These are phyloP conservation scores for Agonopterix arenella DNA, from an alignment of 2,888 invertebrate genomes.

Conservation along the genomic window DNA sequence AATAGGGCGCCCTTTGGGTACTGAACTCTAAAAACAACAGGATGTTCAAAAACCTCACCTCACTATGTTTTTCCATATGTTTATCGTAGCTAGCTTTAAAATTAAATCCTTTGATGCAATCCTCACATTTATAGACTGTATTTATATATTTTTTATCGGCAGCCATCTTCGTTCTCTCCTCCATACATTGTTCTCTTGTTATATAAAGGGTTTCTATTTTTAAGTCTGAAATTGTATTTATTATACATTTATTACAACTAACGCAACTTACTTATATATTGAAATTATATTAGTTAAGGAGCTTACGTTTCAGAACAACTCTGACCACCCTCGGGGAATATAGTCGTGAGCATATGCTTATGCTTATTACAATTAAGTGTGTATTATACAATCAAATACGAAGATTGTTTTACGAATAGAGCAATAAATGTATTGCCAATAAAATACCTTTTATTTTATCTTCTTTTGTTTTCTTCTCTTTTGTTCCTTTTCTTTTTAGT, in stretches of 20 bases:
- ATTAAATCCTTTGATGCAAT: constrained; percentile 49
- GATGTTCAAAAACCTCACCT: not conserved
- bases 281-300: too few species aligned
- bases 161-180: constrained; percentile 29
- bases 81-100: constrained; percentile 40
- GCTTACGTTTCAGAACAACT: not conserved
- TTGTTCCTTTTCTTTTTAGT: constrained; percentile 12
- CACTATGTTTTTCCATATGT: constrained; percentile 40
- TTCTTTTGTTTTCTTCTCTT: constrained; percentile 3
- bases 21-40: too few species aligned
- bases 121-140: constrained; percentile 35
- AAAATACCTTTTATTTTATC: constrained; percentile 2
- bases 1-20: too few species aligned
- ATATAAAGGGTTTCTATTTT: constrained; percentile 32
- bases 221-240: constrained; percentile 15
- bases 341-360: too few species aligned
- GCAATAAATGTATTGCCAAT: not conserved
- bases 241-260: too few species aligned
- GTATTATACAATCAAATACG: not conserved
- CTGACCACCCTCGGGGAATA: too few species aligned
- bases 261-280: too few species aligned
- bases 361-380: not conserved
- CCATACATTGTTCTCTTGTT: constrained; percentile 37
- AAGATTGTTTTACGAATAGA: not conserved
- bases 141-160: constrained; percentile 30